These are phyloP conservation scores for Minunthozetes semirufus DNA, from an alignment of 2,888 invertebrate species.

Conservation along the genomic window DNA sequence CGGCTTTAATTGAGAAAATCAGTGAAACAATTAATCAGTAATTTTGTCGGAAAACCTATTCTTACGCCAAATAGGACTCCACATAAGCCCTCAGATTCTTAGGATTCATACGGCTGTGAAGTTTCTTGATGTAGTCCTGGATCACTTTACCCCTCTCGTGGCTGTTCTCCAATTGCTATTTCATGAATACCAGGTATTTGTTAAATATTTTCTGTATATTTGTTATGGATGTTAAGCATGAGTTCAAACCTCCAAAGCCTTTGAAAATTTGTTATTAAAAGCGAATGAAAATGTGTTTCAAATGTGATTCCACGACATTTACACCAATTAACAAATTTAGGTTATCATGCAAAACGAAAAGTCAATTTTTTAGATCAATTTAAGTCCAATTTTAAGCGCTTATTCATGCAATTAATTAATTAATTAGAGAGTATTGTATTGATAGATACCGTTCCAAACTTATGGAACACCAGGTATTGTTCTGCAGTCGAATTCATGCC, in stretches of 20 bases:
- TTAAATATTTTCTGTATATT: background rate
- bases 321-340: background rate
- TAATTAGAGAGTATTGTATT: background rate
- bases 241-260: constrained; percentile 13
- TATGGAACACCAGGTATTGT: constrained; percentile 77
- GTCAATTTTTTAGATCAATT: background rate
- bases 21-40: background rate
- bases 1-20: constrained; percentile 44
- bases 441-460: constrained; percentile 78
- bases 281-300: background rate
- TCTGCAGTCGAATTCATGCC: constrained; percentile 76
- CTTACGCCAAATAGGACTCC: constrained; percentile 72
- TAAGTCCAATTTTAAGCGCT: background rate
- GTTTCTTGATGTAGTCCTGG: constrained; percentile 64
- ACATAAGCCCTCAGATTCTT: constrained; percentile 74
- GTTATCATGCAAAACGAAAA: background rate
- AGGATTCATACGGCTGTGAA: constrained; percentile 65
- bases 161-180: background rate
- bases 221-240: background rate
- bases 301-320: too few species aligned
- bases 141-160: constrained; percentile 61
- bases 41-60: constrained; percentile 40
- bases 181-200: too few species aligned
- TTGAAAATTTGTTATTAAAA: background rate
- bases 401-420: background rate